Percentiles rank a stretch among this genome's conserved stretches.
Conservation (phyloP, 2,888 invertebrate genomes). For the Gymnosoma rotundatum region DNA sequence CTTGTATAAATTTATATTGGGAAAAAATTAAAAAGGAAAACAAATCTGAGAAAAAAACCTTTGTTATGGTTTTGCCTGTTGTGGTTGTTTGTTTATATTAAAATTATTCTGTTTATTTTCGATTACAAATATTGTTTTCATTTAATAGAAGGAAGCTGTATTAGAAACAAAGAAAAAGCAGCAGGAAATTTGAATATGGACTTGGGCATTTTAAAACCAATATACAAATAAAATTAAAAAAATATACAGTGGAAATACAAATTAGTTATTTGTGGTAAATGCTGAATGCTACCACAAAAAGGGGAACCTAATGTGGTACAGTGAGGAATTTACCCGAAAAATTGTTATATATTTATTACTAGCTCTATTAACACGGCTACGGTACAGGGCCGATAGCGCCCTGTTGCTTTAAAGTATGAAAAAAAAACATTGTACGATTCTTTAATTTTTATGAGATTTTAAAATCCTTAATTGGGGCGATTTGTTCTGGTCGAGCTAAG, state of each 20-base stretch:
- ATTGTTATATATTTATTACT: too few species aligned
- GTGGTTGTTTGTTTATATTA: slow-evolving; percentile 53
- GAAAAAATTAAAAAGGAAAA: slow-evolving; percentile 26
- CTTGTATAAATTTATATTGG: neutral
- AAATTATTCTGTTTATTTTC: slow-evolving; percentile 12
- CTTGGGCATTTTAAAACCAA: slow-evolving; percentile 34
- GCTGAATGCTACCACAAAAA: slow-evolving; percentile 25
- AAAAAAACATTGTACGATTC: too few species aligned
- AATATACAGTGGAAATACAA: slow-evolving; percentile 68
- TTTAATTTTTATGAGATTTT: too few species aligned
- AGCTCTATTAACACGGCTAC: too few species aligned
- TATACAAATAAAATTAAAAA: slow-evolving; percentile 46
- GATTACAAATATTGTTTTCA: slow-evolving; percentile 9
- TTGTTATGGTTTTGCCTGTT: slow-evolving; percentile 71
- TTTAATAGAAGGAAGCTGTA: slow-evolving; percentile 14
- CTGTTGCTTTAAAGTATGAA: too few species aligned
- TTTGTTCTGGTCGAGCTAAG: too few species aligned
- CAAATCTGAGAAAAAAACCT: slow-evolving; percentile 37
- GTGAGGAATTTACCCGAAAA: too few species aligned
- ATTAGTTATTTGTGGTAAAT: slow-evolving; percentile 67
- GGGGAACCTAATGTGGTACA: neutral
- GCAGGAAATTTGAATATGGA: neutral
- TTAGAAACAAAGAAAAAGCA: neutral
- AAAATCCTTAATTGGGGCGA: too few species aligned
- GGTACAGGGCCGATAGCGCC: too few species aligned